A percentile compares a stretch with the other conserved stretches of the same genome.
These are phyloP conservation scores for Allobates femoralis DNA, from an alignment of 2,797 vertebrate genomes.

Conservation along the genomic window DNA sequence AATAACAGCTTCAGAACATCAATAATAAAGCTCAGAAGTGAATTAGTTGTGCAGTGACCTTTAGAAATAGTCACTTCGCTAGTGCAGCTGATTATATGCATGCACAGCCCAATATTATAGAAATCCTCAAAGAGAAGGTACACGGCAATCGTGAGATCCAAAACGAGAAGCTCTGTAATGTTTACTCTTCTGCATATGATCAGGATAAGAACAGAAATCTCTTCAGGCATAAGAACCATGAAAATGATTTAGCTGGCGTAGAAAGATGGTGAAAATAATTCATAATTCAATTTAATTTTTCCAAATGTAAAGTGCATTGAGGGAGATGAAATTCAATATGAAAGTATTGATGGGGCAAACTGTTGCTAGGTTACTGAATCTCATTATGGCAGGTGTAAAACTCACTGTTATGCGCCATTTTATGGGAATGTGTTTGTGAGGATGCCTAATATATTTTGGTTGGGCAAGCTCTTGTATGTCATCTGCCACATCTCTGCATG, in stretches of 20 bases:
- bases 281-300: not conserved
- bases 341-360: conserved; percentile 1
- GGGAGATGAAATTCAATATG: not conserved
- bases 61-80: not conserved
- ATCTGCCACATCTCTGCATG: not conserved
- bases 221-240: not conserved
- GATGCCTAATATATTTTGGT: not conserved
- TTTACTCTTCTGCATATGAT: conserved; percentile 22
- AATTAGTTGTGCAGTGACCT: conserved; percentile 3
- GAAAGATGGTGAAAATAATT: conserved; percentile 8
- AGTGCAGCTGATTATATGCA: not conserved
- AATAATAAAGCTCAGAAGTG: not conserved
- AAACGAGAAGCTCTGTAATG: not conserved
- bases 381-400: not conserved
- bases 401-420: not conserved
- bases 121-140: not conserved
- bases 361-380: not conserved
- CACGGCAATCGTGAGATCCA: not conserved
- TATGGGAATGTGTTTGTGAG: not conserved
- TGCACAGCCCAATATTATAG: not conserved
- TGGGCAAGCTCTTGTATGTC: not conserved
- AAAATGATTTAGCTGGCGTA: not conserved
- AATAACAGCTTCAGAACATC: not conserved
- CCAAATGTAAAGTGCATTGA: not conserved
- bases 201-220: not conserved